Conservation (phyloP, 2,113 vertebrate genomes). For the Sylvietta virens region DNA sequence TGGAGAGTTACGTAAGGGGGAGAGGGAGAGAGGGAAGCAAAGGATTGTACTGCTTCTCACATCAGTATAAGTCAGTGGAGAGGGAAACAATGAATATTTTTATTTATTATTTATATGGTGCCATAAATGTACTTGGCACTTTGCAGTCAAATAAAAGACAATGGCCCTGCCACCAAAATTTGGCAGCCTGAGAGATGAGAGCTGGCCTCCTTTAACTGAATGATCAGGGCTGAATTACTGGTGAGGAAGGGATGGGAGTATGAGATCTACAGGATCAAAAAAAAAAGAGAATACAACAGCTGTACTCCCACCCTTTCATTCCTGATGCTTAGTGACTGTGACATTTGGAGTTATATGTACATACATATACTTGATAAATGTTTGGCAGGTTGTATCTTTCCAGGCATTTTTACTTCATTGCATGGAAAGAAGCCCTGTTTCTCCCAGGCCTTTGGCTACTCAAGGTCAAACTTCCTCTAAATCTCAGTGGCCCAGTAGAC, state of each 20-base stretch:
- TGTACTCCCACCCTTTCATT: background rate
- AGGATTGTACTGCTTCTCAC: slow-evolving; percentile 10
- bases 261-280: background rate
- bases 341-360: background rate
- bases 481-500: background rate
- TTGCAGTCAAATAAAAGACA: slow-evolving; percentile 34
- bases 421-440: background rate
- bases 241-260: background rate
- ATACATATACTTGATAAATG: background rate
- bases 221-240: background rate
- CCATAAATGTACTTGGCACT: slow-evolving; percentile 41
- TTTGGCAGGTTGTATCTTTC: background rate
- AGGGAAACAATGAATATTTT: slow-evolving; percentile 25
- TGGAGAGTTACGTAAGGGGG: background rate
- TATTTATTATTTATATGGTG: slow-evolving; percentile 47
- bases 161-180: background rate
- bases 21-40: background rate
- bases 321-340: rapidly evolving
- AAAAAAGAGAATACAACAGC: background rate
- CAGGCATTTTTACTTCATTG: background rate
- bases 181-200: background rate
- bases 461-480: background rate
- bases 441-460: background rate
- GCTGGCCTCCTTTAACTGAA: background rate
- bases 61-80: background rate